Evolutionary conservation across 2,888 invertebrate species (phyloP).

Genomic region (Calliopum simillimum): DNA sequence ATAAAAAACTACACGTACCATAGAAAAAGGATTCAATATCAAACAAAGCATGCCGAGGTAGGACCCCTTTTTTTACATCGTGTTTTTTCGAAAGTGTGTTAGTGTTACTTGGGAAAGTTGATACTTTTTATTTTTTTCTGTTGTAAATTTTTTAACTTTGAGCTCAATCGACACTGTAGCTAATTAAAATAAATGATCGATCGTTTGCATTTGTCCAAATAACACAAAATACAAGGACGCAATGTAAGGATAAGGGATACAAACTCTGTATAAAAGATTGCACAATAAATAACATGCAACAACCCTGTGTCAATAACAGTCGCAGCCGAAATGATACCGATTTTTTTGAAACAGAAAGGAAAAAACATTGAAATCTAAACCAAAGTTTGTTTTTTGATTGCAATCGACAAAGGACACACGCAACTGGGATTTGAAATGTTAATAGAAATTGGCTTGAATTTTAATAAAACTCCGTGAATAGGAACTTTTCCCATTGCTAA

Average conservation of each 20-base stretch:
- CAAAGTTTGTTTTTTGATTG: constrained; percentile 7
- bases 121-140: constrained; percentile 7
- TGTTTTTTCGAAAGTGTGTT: background rate
- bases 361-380: background rate
- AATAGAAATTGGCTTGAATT: background rate
- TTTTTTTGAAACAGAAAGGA: background rate
- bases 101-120: constrained; percentile 13
- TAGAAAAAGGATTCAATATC: constrained; percentile 4
- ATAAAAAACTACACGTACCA: constrained; percentile 4
- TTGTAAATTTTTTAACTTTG: too few relatives aligned
- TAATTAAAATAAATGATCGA: constrained; percentile 54
- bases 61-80: too few relatives aligned
- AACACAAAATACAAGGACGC: background rate
- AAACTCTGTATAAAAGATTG: background rate
- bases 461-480: background rate
- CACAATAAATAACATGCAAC: background rate
- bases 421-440: constrained; percentile 12
- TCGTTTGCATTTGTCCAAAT: constrained; percentile 40
- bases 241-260: constrained; percentile 6
- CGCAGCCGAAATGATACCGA: background rate
- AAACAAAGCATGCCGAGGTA: background rate
- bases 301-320: background rate
- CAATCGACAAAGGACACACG: constrained; percentile 18
- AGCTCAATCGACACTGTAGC: constrained; percentile 47
- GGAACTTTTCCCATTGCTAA: constrained; percentile 3